Conservation (phyloP, 2,113 vertebrate species). For the Corynorhinus townsendii region DNA sequence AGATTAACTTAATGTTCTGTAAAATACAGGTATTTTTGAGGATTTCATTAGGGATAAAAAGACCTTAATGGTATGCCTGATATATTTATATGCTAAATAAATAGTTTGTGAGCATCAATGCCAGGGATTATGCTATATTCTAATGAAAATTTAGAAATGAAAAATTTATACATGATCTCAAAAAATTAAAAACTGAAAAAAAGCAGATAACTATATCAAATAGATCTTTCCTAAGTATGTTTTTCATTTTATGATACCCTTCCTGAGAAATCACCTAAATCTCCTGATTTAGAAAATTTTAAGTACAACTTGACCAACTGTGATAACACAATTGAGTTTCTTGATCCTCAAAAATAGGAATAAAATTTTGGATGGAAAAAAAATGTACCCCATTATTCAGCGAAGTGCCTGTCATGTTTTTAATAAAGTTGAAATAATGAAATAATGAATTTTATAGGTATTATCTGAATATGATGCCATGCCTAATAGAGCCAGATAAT, state of each 20-base stretch:
- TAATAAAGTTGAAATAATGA: background rate
- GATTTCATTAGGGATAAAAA: background rate
- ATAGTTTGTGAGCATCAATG: background rate
- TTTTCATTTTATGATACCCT: background rate
- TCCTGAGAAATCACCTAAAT: background rate
- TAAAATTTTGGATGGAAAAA: background rate
- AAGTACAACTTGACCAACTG: background rate
- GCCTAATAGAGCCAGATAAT: background rate
- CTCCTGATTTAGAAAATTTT: background rate
- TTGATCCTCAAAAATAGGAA: background rate
- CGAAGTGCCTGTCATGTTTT: background rate
- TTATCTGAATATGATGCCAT: background rate
- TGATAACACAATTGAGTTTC: background rate
- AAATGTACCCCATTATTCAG: background rate
- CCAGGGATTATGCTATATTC: background rate
- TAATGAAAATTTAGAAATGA: background rate
- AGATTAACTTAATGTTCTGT: background rate
- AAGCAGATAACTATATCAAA: background rate
- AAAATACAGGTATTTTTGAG: background rate
- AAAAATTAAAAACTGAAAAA: background rate
- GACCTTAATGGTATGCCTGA: background rate
- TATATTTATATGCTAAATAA: background rate
- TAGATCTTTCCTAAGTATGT: background rate
- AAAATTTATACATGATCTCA: background rate
- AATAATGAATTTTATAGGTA: background rate